Conservation (phyloP, 2,888 invertebrate genomes). For the Eubasilissa splendida region DNA sequence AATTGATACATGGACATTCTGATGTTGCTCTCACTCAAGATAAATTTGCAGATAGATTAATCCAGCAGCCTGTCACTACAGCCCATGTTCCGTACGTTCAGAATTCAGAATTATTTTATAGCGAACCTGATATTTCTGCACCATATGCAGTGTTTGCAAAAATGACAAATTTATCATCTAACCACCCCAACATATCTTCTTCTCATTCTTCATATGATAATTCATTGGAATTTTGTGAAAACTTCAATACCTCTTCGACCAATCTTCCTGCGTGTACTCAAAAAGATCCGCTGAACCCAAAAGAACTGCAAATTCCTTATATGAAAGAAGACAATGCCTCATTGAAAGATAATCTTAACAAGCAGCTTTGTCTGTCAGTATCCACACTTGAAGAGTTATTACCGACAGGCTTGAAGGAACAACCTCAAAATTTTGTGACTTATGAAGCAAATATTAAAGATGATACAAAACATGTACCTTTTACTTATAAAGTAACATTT, state of each 20-base stretch:
- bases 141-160: neutral
- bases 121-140: conserved; percentile 14
- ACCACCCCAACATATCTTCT: conserved; percentile 1
- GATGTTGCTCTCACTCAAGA: conserved; percentile 1
- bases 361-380: conserved; percentile 41
- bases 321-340: no score
- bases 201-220: conserved; percentile 10
- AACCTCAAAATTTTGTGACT: neutral
- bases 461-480: neutral
- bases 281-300: no score
- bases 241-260: no score
- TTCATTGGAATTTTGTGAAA: neutral
- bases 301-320: no score
- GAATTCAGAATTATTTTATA: conserved; percentile 7
- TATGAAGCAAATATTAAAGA: neutral
- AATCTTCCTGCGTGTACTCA: no score
- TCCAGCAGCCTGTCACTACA: neutral
- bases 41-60: neutral
- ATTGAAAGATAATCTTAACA: neutral
- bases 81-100: neutral
- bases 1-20: neutral
- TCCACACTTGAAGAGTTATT: conserved; percentile 36
- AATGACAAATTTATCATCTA: neutral
- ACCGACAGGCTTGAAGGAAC: conserved; percentile 19
- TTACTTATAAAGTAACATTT: conserved; percentile 22